A percentile compares a stretch with the other conserved stretches of the same genome.
Evolutionary conservation across 2,797 vertebrate genomes (phyloP).

Genomic region (Astyanax mexicanus): DNA sequence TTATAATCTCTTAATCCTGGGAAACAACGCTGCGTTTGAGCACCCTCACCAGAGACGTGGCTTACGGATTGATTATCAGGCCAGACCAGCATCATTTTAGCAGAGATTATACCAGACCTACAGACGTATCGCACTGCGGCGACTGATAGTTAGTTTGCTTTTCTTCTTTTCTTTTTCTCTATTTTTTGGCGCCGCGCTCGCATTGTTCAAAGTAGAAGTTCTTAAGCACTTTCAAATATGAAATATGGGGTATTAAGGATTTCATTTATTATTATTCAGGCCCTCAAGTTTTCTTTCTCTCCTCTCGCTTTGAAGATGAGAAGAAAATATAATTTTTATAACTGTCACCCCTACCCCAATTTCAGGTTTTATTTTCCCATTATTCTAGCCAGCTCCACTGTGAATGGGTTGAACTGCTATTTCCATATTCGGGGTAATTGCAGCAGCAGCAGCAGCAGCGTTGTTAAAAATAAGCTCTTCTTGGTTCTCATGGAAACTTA

Average conservation of each 20-base stretch:
- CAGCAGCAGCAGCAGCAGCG: too few relatives aligned
- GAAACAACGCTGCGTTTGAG: slow-evolving; percentile 82
- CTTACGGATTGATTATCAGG: slow-evolving; percentile 82
- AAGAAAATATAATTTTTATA: slow-evolving; percentile 69
- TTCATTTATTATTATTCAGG: slow-evolving; percentile 62
- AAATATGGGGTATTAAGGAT: slow-evolving; percentile 64
- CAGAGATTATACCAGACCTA: slow-evolving; percentile 75
- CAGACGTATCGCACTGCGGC: slow-evolving; percentile 71
- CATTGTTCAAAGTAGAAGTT: slow-evolving; percentile 68
- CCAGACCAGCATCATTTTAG: slow-evolving; percentile 79
- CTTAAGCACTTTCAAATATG: slow-evolving; percentile 63
- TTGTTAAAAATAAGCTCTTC: slow-evolving; percentile 78
- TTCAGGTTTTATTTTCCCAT: slow-evolving; percentile 71
- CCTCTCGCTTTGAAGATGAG: slow-evolving; percentile 70
- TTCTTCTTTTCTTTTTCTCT: not conserved
- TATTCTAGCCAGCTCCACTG: slow-evolving; percentile 76
- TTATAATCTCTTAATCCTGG: slow-evolving; percentile 82
- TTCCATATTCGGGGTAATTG: slow-evolving; percentile 79
- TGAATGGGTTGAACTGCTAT: slow-evolving; percentile 76
- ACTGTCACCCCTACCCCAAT: slow-evolving; percentile 62
- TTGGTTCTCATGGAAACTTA: slow-evolving; percentile 77
- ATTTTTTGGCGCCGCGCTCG: slow-evolving; percentile 66
- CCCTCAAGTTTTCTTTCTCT: slow-evolving; percentile 56
- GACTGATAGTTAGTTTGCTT: slow-evolving; percentile 63
- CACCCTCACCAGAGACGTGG: slow-evolving; percentile 79